Evolutionary conservation across 2,113 vertebrate genomes (phyloP).

Genomic region (Lynx canadensis): DNA sequence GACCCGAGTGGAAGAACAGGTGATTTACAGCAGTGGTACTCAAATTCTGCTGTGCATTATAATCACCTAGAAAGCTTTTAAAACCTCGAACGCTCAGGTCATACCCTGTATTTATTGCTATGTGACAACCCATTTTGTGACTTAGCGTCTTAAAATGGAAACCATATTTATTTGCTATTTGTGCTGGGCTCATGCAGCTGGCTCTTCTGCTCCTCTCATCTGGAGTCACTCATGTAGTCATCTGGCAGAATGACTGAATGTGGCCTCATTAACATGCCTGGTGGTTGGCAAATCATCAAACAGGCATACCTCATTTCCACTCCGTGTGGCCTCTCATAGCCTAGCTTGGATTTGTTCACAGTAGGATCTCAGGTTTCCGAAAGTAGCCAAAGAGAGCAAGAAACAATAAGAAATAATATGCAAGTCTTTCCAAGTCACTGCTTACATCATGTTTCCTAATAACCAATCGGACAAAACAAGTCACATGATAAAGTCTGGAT

Average conservation of each 20-base stretch:
- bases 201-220: background rate
- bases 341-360: background rate
- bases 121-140: background rate
- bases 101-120: background rate
- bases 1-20: background rate
- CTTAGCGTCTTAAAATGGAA: background rate
- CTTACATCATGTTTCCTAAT: background rate
- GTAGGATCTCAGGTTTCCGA: background rate
- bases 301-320: background rate
- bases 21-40: background rate
- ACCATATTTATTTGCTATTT: background rate
- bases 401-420: background rate
- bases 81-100: background rate
- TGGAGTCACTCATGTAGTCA: background rate
- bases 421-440: background rate
- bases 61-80: background rate
- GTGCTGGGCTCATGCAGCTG: background rate
- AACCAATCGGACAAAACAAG: background rate
- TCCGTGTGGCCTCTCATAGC: background rate
- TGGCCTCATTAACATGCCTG: background rate
- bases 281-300: background rate
- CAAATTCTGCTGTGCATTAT: background rate
- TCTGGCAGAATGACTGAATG: background rate
- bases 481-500: background rate
- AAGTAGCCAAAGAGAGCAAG: background rate